phyloP scores from a whole-genome alignment of 2,113 vertebrate species.

The Percina caprodes region DNA sequence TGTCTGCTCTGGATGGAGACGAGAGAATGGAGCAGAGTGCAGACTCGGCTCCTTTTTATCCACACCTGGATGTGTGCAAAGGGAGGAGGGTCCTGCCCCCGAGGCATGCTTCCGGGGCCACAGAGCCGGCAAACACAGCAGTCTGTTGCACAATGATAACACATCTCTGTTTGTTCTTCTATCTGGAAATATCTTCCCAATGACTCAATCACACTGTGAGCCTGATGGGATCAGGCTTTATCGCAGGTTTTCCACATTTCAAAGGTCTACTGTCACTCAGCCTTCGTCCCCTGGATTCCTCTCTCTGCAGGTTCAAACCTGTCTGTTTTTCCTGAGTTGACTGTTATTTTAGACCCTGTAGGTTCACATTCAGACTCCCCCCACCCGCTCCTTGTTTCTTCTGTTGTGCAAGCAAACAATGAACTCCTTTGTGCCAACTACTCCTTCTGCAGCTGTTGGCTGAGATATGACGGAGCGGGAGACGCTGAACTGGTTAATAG shows the following conservation, averaged over 20 bases:
- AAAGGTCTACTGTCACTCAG: neutral
- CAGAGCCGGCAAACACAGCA: neutral
- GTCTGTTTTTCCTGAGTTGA: neutral
- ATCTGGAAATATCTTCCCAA: neutral
- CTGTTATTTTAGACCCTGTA: neutral
- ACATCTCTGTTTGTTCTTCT: conserved; percentile 10
- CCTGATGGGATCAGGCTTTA: neutral
- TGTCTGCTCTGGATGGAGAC: conserved; percentile 51
- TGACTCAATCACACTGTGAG: neutral
- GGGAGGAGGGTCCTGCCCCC: neutral
- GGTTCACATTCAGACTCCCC: neutral
- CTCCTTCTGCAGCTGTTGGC: neutral
- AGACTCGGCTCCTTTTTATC: conserved; percentile 48
- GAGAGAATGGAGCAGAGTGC: conserved; percentile 23
- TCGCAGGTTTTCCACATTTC: neutral
- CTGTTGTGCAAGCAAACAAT: conserved; percentile 47
- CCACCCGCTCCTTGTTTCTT: neutral
- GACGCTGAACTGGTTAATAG: neutral
- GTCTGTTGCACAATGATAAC: neutral
- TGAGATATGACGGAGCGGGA: neutral
- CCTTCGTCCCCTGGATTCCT: conserved; percentile 35
- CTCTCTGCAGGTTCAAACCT: conserved; percentile 20
- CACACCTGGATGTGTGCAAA: conserved; percentile 13
- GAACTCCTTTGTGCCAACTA: neutral
- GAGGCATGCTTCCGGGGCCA: neutral